These are phyloP conservation scores for Scortum barcoo DNA, from an alignment of 2,113 vertebrate genomes.

Conservation along the genomic window DNA sequence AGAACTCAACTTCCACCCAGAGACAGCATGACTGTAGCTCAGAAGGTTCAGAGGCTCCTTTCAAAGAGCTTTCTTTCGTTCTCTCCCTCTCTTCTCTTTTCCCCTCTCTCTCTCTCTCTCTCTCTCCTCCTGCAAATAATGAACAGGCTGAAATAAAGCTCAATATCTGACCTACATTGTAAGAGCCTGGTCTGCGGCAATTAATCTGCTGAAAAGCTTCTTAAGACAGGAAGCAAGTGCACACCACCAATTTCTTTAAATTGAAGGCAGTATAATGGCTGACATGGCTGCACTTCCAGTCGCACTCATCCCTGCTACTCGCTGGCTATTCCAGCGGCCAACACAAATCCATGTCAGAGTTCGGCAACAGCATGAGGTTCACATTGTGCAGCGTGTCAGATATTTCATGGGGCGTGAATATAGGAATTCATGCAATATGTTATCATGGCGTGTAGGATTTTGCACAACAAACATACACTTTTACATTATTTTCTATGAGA, in stretches of 20 bases:
- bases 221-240: conserved; percentile 58
- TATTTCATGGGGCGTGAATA: neutral
- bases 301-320: conserved; percentile 1
- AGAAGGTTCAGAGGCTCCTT: conserved; percentile 47
- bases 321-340: neutral
- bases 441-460: neutral
- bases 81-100: neutral
- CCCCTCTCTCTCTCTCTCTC: conserved; percentile 4
- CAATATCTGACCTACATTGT: conserved; percentile 67
- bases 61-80: conserved; percentile 43
- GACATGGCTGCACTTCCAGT: conserved; percentile 32
- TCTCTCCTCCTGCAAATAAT: conserved; percentile 51
- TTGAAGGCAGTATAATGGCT: conserved; percentile 48
- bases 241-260: conserved; percentile 43
- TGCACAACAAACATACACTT: neutral
- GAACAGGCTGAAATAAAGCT: conserved; percentile 66
- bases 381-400: neutral
- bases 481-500: neutral
- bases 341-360: conserved; percentile 15
- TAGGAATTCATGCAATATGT: neutral
- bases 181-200: conserved; percentile 54
- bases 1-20: conserved; percentile 55
- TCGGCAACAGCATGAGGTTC: conserved; percentile 16
- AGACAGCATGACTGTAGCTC: conserved; percentile 47
- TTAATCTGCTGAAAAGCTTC: conserved; percentile 74